Conservation (phyloP, 2,113 vertebrate genomes). For the Ceyx margarethae region DNA sequence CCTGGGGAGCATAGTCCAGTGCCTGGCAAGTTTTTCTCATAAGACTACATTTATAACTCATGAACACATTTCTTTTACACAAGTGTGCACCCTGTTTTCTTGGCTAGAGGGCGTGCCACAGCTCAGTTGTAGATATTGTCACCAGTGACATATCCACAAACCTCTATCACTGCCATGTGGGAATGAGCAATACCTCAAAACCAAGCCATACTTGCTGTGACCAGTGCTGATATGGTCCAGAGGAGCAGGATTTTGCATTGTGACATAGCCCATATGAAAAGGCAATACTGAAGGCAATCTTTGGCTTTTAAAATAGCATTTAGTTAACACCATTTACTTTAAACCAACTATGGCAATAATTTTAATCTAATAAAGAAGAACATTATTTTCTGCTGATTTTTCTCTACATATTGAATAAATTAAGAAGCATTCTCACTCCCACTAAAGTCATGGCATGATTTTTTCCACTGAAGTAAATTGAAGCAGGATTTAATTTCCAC, state of each 20-base stretch:
- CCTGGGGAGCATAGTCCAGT: neutral
- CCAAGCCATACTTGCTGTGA: neutral
- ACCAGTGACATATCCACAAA: neutral
- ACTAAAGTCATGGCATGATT: neutral
- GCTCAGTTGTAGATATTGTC: neutral
- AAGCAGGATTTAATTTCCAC: neutral
- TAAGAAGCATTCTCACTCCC: neutral
- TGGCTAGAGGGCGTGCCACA: neutral
- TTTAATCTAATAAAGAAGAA: neutral
- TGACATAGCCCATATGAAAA: neutral
- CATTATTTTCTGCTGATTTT: neutral
- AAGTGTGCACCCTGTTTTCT: neutral
- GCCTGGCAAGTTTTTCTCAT: neutral
- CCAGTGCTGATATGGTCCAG: neutral
- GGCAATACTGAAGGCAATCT: neutral
- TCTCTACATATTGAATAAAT: neutral
- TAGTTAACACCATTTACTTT: neutral
- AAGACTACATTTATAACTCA: neutral
- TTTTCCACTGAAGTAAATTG: neutral
- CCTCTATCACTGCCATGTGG: accelerated
- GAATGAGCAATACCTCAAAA: neutral
- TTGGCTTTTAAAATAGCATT: neutral
- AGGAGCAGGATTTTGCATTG: neutral
- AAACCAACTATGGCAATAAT: neutral
- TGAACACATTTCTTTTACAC: neutral